phyloP scores from a whole-genome alignment of 2,888 invertebrate species.

The Clostera curtula region DNA sequence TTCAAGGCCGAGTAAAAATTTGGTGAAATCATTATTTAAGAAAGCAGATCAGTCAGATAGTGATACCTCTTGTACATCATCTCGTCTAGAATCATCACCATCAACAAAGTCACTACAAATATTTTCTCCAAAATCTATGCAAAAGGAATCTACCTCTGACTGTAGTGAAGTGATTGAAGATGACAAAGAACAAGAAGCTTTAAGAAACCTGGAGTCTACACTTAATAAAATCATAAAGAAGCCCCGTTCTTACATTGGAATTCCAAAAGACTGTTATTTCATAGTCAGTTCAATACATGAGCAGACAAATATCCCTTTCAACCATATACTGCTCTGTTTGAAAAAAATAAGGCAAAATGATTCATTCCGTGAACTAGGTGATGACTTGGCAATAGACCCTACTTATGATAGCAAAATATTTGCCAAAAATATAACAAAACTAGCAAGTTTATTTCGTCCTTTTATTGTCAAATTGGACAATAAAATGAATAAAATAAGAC shows the following conservation, averaged over 20 bases:
- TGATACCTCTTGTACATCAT: constrained; percentile 11
- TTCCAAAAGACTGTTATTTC: constrained; percentile 4
- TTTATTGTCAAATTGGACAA: constrained; percentile 17
- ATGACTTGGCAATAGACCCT: constrained; percentile 16
- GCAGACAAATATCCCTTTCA: constrained; percentile 1
- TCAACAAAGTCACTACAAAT: no score
- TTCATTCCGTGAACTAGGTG: constrained; percentile 16
- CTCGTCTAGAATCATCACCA: constrained; percentile 5
- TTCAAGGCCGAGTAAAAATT: constrained; percentile 1
- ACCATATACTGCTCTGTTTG: constrained; percentile 11
- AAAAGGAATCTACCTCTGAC: constrained; percentile 15
- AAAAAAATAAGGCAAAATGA: constrained; percentile 19
- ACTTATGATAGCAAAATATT: constrained; percentile 12
- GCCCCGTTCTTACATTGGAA: constrained; percentile 5
- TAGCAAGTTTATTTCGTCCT: constrained; percentile 16
- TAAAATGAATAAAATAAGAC: constrained; percentile 8
- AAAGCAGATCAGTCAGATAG: constrained; percentile 7
- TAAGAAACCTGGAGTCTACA: constrained; percentile 1
- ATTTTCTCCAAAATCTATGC: no score
- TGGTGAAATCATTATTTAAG: neutral
- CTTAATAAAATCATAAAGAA: constrained; percentile 2
- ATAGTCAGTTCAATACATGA: constrained; percentile 4
- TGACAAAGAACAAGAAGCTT: constrained; percentile 3
- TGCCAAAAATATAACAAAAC: constrained; percentile 13
- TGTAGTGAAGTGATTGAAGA: constrained; percentile 12